A percentile compares a stretch with the other conserved stretches of the same genome.
These are phyloP conservation scores for Balearica regulorum DNA, from an alignment of 2,797 vertebrate species.

Conservation along the genomic window DNA sequence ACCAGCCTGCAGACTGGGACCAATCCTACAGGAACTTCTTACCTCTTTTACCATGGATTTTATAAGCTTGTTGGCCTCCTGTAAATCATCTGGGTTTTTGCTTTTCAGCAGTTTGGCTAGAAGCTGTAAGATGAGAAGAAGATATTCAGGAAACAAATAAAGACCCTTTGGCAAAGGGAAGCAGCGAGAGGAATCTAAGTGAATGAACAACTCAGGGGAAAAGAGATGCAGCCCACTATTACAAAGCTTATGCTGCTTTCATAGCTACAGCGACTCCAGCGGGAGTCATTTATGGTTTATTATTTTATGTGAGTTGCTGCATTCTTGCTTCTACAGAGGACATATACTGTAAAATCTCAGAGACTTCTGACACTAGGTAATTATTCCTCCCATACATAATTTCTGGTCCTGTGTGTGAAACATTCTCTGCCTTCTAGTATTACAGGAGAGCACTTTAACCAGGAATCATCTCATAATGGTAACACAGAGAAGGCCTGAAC, in stretches of 20 bases:
- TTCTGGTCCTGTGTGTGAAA: background rate
- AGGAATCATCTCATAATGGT: background rate
- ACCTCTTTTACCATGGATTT: conserved; percentile 99
- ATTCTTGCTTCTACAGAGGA: background rate
- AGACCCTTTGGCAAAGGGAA: background rate
- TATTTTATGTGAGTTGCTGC: background rate
- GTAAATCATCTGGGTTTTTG: conserved; percentile 93
- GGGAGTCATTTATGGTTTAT: background rate
- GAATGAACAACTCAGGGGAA: background rate
- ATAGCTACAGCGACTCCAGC: background rate
- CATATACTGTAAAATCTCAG: background rate
- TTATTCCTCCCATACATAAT: background rate
- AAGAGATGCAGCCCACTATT: background rate
- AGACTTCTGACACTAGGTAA: background rate
- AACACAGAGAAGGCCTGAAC: background rate
- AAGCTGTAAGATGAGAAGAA: conserved; percentile 72
- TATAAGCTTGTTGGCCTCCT: conserved; percentile 93
- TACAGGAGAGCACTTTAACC: background rate
- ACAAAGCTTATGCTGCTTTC: background rate
- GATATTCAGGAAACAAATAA: background rate
- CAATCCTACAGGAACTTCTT: conserved; percentile 19
- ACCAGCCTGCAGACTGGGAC: background rate
- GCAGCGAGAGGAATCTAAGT: background rate
- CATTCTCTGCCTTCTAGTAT: background rate
- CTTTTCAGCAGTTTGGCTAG: conserved; percentile 91